Conservation (phyloP, 2,797 vertebrate genomes). For the Cercopithecus petaurista region DNA sequence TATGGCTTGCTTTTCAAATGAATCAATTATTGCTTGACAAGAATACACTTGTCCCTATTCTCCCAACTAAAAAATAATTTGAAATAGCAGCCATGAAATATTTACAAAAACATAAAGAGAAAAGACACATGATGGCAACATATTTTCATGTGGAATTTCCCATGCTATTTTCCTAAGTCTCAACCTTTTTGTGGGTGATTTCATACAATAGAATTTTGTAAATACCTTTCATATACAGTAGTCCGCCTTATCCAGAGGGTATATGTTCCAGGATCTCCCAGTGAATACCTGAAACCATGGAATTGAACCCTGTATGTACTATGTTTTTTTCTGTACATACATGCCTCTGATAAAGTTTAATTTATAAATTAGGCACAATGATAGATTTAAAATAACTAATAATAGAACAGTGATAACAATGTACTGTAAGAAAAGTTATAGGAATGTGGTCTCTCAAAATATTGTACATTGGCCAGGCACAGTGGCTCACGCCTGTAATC, state of each 20-base stretch:
- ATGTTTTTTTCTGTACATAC: neutral
- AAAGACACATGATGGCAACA: neutral
- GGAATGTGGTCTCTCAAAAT: neutral
- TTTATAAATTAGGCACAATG: neutral
- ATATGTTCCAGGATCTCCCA: neutral
- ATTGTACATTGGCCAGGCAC: neutral
- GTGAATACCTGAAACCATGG: neutral
- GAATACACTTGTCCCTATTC: neutral
- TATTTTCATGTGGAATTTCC: slow-evolving; percentile 4
- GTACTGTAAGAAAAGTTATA: neutral
- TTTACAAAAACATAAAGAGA: neutral
- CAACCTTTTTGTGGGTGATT: neutral
- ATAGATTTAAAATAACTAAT: neutral
- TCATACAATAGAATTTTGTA: neutral
- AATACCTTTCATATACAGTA: neutral
- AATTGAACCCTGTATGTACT: neutral
- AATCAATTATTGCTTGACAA: neutral
- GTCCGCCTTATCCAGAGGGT: neutral
- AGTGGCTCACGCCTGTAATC: too few relatives aligned
- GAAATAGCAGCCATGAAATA: neutral
- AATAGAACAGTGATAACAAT: neutral
- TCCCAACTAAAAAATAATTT: neutral
- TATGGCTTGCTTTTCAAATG: neutral
- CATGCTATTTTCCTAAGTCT: neutral
- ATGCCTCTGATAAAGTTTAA: neutral